A percentile compares a stretch with the other conserved stretches of the same genome.
These are phyloP conservation scores for Campylomormyrus tamandua DNA, from an alignment of 2,113 vertebrate genomes.

Conservation along the genomic window DNA sequence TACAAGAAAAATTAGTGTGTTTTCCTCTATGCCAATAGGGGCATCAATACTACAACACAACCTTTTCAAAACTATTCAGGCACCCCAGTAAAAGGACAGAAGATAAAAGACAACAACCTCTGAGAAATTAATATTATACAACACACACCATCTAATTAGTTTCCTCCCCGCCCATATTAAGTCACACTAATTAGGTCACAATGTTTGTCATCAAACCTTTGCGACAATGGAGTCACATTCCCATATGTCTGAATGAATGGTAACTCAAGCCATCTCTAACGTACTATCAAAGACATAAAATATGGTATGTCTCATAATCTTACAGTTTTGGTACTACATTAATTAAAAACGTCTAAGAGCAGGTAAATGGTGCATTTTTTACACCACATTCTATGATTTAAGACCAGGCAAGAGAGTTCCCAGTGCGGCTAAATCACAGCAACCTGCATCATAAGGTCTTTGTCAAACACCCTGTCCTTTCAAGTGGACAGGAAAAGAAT, in stretches of 20 bases:
- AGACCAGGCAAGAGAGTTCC: neutral
- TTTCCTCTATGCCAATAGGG: constrained; percentile 22
- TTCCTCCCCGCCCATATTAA: neutral
- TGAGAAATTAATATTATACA: neutral
- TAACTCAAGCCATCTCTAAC: neutral
- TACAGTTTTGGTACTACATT: constrained; percentile 19
- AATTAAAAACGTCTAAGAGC: constrained; percentile 7
- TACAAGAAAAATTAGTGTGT: constrained; percentile 48
- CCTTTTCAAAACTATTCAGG: neutral
- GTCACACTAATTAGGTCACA: constrained; percentile 3
- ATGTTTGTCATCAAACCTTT: neutral
- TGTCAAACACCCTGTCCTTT: neutral
- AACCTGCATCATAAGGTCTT: constrained; percentile 7
- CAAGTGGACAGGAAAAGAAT: neutral
- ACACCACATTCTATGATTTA: neutral
- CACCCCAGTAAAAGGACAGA: neutral
- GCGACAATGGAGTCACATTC: neutral
- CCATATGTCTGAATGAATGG: neutral
- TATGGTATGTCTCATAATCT: neutral
- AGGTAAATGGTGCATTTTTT: neutral
- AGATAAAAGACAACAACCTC: neutral
- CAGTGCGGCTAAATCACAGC: neutral
- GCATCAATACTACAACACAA: neutral
- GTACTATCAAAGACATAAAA: neutral
- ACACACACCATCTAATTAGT: neutral